phyloP scores from a whole-genome alignment of 2,113 vertebrate species.

The Craseonycteris thonglongyai region DNA sequence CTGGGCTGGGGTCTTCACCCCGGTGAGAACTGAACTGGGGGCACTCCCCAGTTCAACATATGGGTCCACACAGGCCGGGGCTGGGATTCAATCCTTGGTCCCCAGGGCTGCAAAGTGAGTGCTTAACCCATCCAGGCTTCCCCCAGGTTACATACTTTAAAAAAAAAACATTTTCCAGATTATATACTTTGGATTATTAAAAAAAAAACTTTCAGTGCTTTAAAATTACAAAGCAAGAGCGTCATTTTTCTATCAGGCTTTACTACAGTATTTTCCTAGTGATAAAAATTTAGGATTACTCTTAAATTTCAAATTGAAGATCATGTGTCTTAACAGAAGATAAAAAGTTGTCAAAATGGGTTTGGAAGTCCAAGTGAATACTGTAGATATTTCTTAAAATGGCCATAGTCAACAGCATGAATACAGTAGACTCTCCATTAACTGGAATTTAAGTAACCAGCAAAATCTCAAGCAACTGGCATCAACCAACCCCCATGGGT shows the following conservation, averaged over 20 bases:
- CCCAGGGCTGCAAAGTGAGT: no score
- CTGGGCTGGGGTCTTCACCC: no score
- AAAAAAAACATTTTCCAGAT: no score
- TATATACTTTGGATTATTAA: neutral
- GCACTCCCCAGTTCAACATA: no score
- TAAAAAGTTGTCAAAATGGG: conserved; percentile 21
- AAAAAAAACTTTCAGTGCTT: neutral
- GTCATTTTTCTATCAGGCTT: neutral
- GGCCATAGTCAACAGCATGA: neutral
- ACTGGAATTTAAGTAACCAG: no score
- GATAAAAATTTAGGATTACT: neutral
- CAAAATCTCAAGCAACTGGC: no score
- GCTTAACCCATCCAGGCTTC: no score
- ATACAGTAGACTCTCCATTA: no score
- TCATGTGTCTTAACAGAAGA: neutral
- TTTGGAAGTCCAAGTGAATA: neutral
- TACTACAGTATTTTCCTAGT: neutral
- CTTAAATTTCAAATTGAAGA: neutral
- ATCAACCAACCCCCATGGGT: no score
- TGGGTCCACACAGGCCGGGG: no score
- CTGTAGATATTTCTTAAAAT: neutral
- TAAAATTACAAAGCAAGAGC: neutral
- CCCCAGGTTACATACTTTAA: neutral
- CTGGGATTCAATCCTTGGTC: no score
- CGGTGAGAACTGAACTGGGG: no score